Evolutionary conservation across 2,888 invertebrate species (phyloP).

Genomic region (Trissolcus japonicus): DNA sequence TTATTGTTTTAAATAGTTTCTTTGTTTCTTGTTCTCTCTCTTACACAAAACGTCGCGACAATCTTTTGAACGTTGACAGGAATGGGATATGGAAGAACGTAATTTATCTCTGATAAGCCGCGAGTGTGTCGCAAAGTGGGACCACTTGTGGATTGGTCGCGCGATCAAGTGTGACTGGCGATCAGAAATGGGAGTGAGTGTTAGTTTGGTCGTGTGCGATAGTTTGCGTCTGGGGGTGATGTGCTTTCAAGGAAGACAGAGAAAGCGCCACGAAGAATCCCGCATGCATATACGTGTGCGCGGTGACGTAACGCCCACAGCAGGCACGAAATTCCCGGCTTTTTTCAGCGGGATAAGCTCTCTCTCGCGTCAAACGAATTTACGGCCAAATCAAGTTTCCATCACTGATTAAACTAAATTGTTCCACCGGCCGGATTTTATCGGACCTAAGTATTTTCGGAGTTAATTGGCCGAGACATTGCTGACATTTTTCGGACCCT

Average conservation of each 20-base stretch:
- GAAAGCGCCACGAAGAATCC: slow-evolving; percentile 50
- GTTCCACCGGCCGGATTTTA: slow-evolving; percentile 18
- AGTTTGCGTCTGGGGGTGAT: slow-evolving; percentile 36
- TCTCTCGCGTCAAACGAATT: slow-evolving; percentile 3
- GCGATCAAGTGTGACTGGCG: slow-evolving; percentile 65
- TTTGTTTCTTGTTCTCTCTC: background rate
- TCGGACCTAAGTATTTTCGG: slow-evolving; percentile 14
- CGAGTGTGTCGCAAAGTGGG: slow-evolving; percentile 17
- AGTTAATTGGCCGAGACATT: slow-evolving; percentile 25
- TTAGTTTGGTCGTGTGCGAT: slow-evolving; percentile 49
- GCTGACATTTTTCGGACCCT: slow-evolving; percentile 12
- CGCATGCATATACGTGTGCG: slow-evolving; percentile 37
- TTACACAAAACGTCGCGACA: too few species aligned
- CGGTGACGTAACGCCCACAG: slow-evolving; percentile 41
- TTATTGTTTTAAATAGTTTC: background rate
- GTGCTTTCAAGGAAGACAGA: slow-evolving; percentile 33
- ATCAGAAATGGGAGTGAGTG: slow-evolving; percentile 58
- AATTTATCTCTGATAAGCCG: slow-evolving; percentile 14
- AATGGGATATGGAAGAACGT: background rate
- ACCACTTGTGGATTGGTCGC: slow-evolving; percentile 52
- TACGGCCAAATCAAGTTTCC: slow-evolving; percentile 7
- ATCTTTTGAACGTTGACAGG: too few species aligned
- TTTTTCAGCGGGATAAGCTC: slow-evolving; percentile 1
- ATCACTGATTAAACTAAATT: slow-evolving; percentile 15
- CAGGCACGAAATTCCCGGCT: slow-evolving; percentile 6